Percentiles rank a stretch among this genome's conserved stretches.
Evolutionary conservation across 64 coral and sea anemone genomes (phyloP).

Genomic region (Orbicella faveolata): DNA sequence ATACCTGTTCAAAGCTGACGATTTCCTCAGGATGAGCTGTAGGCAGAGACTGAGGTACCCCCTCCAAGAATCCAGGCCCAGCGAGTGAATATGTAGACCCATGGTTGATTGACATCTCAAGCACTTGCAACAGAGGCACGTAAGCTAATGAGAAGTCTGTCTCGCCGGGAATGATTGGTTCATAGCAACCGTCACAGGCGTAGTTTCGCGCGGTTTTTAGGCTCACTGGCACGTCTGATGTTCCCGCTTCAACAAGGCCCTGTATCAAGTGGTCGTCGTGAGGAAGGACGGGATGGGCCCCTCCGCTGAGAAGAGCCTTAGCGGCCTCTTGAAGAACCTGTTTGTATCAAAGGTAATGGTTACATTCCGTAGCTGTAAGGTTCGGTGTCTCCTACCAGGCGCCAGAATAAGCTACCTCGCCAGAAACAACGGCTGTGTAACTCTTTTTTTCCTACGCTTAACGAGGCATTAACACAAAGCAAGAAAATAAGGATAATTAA

Average conservation of each 20-base stretch:
- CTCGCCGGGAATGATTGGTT: slow-evolving; percentile 18
- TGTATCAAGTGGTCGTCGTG: slow-evolving; percentile 54
- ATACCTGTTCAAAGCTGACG: slow-evolving; percentile 41
- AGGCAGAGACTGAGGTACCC: slow-evolving; percentile 42
- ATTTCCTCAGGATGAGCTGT: slow-evolving; percentile 41
- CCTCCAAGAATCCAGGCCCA: slow-evolving; percentile 38
- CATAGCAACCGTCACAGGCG: slow-evolving; percentile 45
- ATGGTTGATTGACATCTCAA: slow-evolving; percentile 49
- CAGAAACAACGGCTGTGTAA: no score
- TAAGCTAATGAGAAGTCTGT: slow-evolving; percentile 20
- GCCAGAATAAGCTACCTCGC: no score
- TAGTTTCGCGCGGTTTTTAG: slow-evolving; percentile 25
- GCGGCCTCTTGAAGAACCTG: slow-evolving; percentile 36
- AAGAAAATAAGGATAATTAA: no score
- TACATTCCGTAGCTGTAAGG: no score
- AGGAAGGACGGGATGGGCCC: slow-evolving; percentile 46
- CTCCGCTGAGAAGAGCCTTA: slow-evolving; percentile 49
- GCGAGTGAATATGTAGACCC: slow-evolving; percentile 19
- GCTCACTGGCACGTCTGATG: slow-evolving; percentile 2
- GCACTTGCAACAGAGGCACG: slow-evolving; percentile 17
- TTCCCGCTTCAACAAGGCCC: background rate
- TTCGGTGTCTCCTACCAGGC: no score
- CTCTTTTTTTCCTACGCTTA: no score
- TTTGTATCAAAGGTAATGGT: background rate
- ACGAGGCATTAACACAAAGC: no score